Conservation (phyloP, 2,797 vertebrate genomes). For the Pantherophis alleghaniensis region DNA sequence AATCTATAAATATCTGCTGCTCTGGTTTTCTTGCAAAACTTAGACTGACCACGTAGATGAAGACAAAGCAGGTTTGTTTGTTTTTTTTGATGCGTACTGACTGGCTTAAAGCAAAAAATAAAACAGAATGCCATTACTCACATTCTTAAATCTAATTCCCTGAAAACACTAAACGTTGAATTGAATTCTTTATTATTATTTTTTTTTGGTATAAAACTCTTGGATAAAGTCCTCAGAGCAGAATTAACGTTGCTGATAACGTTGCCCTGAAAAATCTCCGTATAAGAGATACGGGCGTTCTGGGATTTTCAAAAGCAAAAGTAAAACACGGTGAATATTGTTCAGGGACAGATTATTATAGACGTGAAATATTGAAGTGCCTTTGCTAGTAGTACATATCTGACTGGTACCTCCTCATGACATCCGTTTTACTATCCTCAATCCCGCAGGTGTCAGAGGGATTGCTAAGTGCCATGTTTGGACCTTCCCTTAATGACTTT, state of each 20-base stretch:
- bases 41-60: not conserved
- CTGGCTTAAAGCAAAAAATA: not conserved
- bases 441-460: not conserved
- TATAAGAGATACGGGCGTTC: not conserved
- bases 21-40: not conserved
- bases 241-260: not conserved
- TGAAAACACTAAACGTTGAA: not conserved
- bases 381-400: not conserved
- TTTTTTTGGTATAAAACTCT: not conserved
- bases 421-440: not conserved
- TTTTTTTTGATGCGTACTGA: not conserved
- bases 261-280: not conserved
- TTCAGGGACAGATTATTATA: not conserved
- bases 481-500: not conserved
- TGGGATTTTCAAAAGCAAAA: not conserved
- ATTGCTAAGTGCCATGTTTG: not conserved
- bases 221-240: not conserved
- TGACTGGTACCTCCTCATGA: not conserved
- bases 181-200: too few relatives aligned
- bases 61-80: not conserved
- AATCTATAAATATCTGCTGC: not conserved
- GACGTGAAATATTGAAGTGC: not conserved
- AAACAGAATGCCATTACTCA: not conserved
- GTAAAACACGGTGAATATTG: not conserved
- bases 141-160: not conserved